Evolutionary conservation across 1,140 invertebrate genomes (phyloP).

Genomic region (Tetramorium parvispinum): DNA sequence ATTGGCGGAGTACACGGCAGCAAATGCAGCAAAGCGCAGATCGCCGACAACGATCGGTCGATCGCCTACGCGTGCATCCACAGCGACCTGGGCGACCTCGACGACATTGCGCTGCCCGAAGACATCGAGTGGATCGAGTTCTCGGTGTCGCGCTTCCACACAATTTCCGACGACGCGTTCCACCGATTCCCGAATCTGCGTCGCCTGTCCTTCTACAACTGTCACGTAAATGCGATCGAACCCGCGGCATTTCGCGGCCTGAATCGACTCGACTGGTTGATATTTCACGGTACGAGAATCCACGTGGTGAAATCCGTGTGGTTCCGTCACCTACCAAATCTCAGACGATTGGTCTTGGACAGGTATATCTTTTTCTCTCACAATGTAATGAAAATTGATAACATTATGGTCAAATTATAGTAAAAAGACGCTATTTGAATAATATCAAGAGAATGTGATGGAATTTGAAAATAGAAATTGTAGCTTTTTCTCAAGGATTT

Average conservation of each 20-base stretch:
- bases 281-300: constrained; percentile 74
- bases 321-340: constrained; percentile 70
- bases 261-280: constrained; percentile 73
- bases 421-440: not conserved
- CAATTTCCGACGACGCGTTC: constrained; percentile 72
- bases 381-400: not conserved
- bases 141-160: constrained; percentile 73
- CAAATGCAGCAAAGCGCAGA: constrained; percentile 74
- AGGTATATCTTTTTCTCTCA: constrained; percentile 42
- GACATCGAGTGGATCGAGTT: constrained; percentile 79
- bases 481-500: not conserved
- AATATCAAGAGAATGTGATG: too few species aligned
- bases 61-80: constrained; percentile 78
- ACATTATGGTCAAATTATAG: not conserved
- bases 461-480: not conserved
- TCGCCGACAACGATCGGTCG: constrained; percentile 68
- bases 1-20: constrained; percentile 71
- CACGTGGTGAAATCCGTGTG: constrained; percentile 60
- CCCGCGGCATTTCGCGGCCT: constrained; percentile 72
- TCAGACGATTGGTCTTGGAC: constrained; percentile 71
- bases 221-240: constrained; percentile 67
- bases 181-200: constrained; percentile 66
- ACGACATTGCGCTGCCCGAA: constrained; percentile 68
- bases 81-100: constrained; percentile 70
- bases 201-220: constrained; percentile 77